Conservation (phyloP, 2,888 invertebrate species). For the Drosophila aldrichi region DNA sequence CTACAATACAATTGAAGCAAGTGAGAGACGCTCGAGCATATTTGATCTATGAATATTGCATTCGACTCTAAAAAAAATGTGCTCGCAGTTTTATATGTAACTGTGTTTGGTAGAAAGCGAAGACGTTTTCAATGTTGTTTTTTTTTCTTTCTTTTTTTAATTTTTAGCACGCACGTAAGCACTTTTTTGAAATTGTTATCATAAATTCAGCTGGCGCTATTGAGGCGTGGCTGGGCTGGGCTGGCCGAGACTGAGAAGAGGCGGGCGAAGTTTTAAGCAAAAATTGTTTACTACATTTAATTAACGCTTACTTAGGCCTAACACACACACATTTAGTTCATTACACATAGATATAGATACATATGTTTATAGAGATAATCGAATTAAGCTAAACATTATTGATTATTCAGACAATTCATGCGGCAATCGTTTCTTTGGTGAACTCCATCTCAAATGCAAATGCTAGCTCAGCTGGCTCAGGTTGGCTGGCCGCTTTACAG, state of each 20-base stretch:
- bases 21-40: constrained; percentile 38
- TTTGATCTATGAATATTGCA: constrained; percentile 75
- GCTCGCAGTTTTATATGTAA: constrained; percentile 23
- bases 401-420: constrained; percentile 69
- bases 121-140: constrained; percentile 20
- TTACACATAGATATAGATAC: constrained; percentile 46
- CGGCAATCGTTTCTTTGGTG: constrained; percentile 76
- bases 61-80: constrained; percentile 50
- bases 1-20: constrained; percentile 40
- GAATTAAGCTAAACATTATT: constrained; percentile 71
- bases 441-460: constrained; percentile 56
- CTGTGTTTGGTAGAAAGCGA: constrained; percentile 62
- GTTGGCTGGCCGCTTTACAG: constrained; percentile 63
- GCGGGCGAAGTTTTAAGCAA: constrained; percentile 47
- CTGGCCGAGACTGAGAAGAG: not conserved
- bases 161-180: constrained; percentile 79
- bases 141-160: constrained; percentile 24
- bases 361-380: constrained; percentile 45
- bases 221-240: constrained; percentile 28
- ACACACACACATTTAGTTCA: constrained; percentile 80
- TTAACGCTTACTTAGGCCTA: constrained; percentile 77
- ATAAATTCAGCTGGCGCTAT: constrained; percentile 64
- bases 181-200: constrained; percentile 63
- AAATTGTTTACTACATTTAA: constrained; percentile 67
- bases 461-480: constrained; percentile 54